Evolutionary conservation across 2,888 invertebrate genomes (phyloP).

Genomic region (Noctua pronuba): DNA sequence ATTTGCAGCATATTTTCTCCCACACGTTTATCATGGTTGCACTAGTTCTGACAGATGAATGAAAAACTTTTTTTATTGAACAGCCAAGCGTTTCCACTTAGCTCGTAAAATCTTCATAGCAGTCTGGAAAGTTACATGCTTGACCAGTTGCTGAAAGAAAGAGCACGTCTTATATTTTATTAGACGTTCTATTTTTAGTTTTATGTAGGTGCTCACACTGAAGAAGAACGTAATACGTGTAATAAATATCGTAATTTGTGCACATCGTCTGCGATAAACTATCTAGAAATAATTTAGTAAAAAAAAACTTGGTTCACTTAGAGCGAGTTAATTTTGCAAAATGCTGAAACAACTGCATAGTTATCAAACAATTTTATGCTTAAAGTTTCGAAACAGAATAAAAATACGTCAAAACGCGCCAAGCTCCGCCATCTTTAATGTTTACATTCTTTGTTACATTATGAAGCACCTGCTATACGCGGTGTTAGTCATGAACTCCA

Average conservation of each 20-base stretch:
- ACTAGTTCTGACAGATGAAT: conserved; percentile 18
- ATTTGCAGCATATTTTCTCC: conserved; percentile 51
- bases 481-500: conserved; percentile 22
- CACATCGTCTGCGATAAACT: neutral
- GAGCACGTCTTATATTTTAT: conserved; percentile 20
- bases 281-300: neutral
- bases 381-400: conserved; percentile 15
- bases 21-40: conserved; percentile 33
- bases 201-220: neutral
- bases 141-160: conserved; percentile 29
- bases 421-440: neutral
- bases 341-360: conserved; percentile 1
- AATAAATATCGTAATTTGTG: neutral
- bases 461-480: neutral
- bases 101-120: conserved; percentile 24
- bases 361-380: conserved; percentile 13
- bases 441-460: conserved; percentile 20
- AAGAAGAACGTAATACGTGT: neutral
- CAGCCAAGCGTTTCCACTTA: conserved; percentile 18
- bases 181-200: neutral
- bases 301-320: neutral
- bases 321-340: conserved; percentile 3
- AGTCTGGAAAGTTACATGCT: conserved; percentile 44
- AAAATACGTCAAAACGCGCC: neutral
- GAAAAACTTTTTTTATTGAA: conserved; percentile 30